phyloP scores from a whole-genome alignment of 1,140 invertebrate species.

The Saccostrea glomerata region DNA sequence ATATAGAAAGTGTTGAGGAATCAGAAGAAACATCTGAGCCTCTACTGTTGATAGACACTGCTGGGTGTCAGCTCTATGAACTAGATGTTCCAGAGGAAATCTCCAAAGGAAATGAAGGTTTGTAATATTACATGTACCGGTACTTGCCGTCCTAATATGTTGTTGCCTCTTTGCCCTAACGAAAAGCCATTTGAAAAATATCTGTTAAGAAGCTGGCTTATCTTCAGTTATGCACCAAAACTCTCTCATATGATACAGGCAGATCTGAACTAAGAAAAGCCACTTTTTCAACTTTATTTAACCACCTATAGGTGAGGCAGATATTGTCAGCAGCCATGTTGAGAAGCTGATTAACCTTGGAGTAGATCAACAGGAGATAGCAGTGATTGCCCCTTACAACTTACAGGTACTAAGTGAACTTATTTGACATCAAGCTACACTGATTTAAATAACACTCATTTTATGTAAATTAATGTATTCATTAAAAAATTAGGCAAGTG shows the following conservation, averaged over 20 bases:
- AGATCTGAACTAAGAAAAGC: too few relatives aligned
- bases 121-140: background rate
- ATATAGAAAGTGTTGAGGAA: constrained; percentile 78
- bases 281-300: too few relatives aligned
- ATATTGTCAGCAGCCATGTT: constrained; percentile 81
- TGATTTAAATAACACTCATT: too few relatives aligned
- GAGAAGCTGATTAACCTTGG: constrained; percentile 79
- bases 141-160: too few relatives aligned
- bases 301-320: constrained; percentile 79
- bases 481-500: too few relatives aligned
- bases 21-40: constrained; percentile 79
- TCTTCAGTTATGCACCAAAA: too few relatives aligned
- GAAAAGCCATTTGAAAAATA: too few relatives aligned
- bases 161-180: too few relatives aligned
- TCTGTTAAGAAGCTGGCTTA: too few relatives aligned
- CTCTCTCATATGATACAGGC: too few relatives aligned
- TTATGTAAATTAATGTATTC: too few relatives aligned
- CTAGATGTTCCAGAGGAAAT: constrained; percentile 80
- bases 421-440: background rate
- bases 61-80: constrained; percentile 81
- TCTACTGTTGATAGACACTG: constrained; percentile 82
- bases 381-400: constrained; percentile 84
- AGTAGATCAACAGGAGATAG: constrained; percentile 80
- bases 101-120: constrained; percentile 82
- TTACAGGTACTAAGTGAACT: constrained; percentile 78